phyloP scores from a whole-genome alignment of 2,888 invertebrate species.

The Neocrepidodera transversa region DNA sequence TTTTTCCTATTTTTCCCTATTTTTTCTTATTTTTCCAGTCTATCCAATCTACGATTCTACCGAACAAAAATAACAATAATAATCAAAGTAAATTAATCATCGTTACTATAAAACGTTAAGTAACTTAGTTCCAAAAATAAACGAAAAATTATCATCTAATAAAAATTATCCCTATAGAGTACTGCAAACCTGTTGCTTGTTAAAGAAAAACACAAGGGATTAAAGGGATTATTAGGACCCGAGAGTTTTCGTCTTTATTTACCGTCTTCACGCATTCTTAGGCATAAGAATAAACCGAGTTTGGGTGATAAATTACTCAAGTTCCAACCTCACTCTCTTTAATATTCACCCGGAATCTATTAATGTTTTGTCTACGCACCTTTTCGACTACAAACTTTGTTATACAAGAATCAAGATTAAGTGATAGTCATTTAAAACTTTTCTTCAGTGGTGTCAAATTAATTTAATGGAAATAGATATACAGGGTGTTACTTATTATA shows the following conservation, averaged over 20 bases:
- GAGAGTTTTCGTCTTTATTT: slow-evolving; percentile 34
- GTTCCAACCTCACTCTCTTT: slow-evolving; percentile 31
- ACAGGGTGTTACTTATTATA: not conserved
- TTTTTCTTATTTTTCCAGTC: too few species aligned
- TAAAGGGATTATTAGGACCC: slow-evolving; percentile 7
- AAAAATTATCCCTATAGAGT: too few species aligned
- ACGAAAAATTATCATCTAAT: too few species aligned
- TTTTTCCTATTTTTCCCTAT: too few species aligned
- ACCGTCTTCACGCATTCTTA: slow-evolving; percentile 36
- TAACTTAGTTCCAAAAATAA: too few species aligned
- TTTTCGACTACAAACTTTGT: slow-evolving; percentile 22
- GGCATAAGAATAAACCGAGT: slow-evolving; percentile 35
- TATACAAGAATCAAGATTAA: slow-evolving; percentile 14
- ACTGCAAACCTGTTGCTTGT: slow-evolving; percentile 5
- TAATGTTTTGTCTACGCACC: slow-evolving; percentile 39
- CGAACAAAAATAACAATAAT: too few species aligned
- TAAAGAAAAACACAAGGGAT: not conserved
- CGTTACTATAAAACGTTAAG: too few species aligned
- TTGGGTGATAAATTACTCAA: slow-evolving; percentile 38
- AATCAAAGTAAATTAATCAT: too few species aligned
- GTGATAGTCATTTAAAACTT: slow-evolving; percentile 1
- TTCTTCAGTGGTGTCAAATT: not conserved
- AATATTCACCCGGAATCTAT: slow-evolving; percentile 36
- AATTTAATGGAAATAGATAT: not conserved
- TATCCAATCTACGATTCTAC: too few species aligned